Conservation (phyloP, 2,888 invertebrate genomes). For the Eupelmus urozonus region DNA sequence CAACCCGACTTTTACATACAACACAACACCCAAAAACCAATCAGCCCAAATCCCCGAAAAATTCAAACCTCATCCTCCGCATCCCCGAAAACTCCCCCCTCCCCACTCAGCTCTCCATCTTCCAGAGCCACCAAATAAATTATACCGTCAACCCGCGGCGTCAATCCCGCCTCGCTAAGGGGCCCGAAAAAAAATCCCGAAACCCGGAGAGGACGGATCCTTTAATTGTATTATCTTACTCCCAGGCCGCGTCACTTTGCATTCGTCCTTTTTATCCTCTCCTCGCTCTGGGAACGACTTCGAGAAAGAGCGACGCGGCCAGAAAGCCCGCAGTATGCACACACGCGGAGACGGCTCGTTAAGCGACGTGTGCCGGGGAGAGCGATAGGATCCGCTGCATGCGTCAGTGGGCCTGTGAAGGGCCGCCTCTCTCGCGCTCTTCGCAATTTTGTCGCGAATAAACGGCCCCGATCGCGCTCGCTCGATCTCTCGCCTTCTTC, state of each 20-base stretch:
- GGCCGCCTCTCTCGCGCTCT: background rate
- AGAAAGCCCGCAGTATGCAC: background rate
- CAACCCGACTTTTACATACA: no score
- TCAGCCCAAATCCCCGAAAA: background rate
- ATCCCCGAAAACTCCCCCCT: background rate
- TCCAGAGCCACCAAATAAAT: slow-evolving; percentile 14
- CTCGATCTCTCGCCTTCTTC: background rate
- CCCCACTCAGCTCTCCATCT: background rate
- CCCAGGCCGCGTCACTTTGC: slow-evolving; percentile 37
- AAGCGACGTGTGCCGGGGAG: no score
- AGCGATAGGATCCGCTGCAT: background rate
- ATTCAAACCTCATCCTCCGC: background rate
- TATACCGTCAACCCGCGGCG: slow-evolving; percentile 31
- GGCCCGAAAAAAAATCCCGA: background rate
- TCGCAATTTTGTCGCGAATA: slow-evolving; percentile 39
- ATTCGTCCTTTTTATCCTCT: slow-evolving; percentile 10
- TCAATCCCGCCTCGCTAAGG: slow-evolving; percentile 31
- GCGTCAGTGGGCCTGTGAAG: background rate
- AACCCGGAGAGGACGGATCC: slow-evolving; percentile 16
- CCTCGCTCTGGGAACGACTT: background rate
- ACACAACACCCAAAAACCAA: background rate
- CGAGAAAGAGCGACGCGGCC: background rate
- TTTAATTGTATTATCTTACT: slow-evolving; percentile 56
- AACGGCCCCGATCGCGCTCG: background rate
- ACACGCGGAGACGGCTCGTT: background rate